Evolutionary conservation across 2,888 invertebrate species (phyloP), one percentile per base, ranked within the genome.

Genomic region (Amaurobius ferox): DNA sequence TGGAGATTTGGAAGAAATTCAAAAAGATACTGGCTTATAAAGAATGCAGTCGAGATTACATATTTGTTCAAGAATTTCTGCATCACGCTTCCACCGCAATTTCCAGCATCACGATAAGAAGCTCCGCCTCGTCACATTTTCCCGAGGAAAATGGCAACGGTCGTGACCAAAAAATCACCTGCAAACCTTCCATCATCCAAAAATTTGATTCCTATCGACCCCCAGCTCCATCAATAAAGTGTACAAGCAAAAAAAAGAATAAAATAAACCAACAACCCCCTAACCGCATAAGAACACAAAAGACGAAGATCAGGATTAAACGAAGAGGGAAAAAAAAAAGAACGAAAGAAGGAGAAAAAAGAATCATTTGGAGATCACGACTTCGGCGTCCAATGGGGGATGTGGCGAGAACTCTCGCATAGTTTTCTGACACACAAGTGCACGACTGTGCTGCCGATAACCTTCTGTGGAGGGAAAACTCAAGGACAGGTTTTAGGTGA

Each of bases 111-210:
- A 16, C n/a, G 44, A 44, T 44, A 16, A 44, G 16, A 44, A 11
- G 35, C 44, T 13, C 6, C 44, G 44, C 44, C 6, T 11, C 44
- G 44, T 44, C 44, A 44, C 44, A 44, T 44, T 44, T 44, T 44
- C 35, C 5, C 11, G 35, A 35, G 11, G 11, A 7, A 35, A 35
- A 35, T 35, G n/a, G 44, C 44, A 16, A 16, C 13, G 44, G n/a
- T 44, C 44, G 44, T 44, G 44, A 44, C 44, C 44, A 44, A 44
- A 44, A 44, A 44, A 44, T 44, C 44, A 44, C 44, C 44, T 44
- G 44, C 44, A 44, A 44, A 7, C 44, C 44, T 44, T 16, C 6
- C 6, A 13, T 16, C 6, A 16, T 2, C 6, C 5, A 35, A 35
- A 5, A 44, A 13, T 44, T 16, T 44, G 44, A 44, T 44, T 44